Conservation (phyloP, 2,888 invertebrate species). For the Archips crataeganus region DNA sequence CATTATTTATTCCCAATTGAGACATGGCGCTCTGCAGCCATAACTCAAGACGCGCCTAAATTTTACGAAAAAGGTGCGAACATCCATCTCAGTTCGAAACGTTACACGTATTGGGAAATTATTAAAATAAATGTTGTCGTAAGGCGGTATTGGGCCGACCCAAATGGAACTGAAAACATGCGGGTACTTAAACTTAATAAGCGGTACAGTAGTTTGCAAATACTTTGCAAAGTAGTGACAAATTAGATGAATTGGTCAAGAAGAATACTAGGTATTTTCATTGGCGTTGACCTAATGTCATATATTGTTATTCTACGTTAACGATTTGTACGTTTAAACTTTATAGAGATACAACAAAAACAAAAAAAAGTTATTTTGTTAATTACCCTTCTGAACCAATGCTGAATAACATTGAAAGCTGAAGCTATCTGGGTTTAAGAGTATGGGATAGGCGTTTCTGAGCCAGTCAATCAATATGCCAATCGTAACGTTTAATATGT, state of each 20-base stretch:
- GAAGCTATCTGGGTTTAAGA: no score
- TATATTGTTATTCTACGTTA: no score
- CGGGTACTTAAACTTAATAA: neutral
- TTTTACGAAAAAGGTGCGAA: constrained; percentile 55
- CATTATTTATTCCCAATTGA: constrained; percentile 44
- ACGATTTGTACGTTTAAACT: no score
- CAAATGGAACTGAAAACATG: neutral
- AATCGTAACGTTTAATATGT: no score
- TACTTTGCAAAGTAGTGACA: neutral
- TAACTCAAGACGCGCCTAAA: constrained; percentile 55
- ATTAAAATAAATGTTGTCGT: constrained; percentile 38
- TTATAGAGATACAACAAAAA: no score
- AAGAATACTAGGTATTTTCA: no score
- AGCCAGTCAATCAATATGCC: no score
- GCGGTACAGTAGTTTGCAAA: neutral
- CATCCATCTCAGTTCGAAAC: constrained; percentile 51
- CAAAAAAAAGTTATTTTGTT: no score
- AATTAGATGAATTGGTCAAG: neutral
- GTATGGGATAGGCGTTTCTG: no score
- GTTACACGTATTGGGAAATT: constrained; percentile 54
- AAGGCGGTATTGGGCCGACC: neutral
- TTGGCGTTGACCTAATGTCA: no score
- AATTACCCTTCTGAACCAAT: no score
- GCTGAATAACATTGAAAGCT: no score
- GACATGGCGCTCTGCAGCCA: constrained; percentile 42